Conservation (phyloP, 2,888 invertebrate species). For the Sturmia bella region DNA sequence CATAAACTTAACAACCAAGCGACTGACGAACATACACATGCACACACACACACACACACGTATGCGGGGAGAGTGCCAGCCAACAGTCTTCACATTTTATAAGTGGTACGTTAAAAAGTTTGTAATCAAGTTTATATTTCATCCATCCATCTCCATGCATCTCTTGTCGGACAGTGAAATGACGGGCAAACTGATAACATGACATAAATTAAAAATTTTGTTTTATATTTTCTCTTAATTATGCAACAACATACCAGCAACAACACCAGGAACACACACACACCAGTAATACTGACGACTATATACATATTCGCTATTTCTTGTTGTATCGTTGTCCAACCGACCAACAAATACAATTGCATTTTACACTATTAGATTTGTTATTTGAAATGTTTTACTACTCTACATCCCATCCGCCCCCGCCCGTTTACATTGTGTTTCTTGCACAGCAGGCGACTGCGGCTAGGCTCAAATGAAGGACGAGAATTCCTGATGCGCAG, state of each 20-base stretch:
- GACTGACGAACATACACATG: neutral
- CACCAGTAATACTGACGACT: neutral
- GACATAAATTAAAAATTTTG: constrained; percentile 65
- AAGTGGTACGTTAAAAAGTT: neutral
- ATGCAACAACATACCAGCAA: constrained; percentile 18
- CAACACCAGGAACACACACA: neutral
- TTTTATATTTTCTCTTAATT: constrained; percentile 33
- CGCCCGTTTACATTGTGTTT: too few species aligned
- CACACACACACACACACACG: neutral
- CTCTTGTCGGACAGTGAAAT: constrained; percentile 49
- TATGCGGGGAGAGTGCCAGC: too few species aligned
- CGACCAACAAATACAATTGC: constrained; percentile 37
- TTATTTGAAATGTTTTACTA: constrained; percentile 17
- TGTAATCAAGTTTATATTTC: neutral
- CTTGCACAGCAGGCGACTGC: too few species aligned
- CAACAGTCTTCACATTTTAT: neutral
- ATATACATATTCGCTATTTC: neutral
- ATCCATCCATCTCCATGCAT: constrained; percentile 19
- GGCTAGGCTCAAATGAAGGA: too few species aligned
- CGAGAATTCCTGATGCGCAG: too few species aligned
- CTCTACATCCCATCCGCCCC: too few species aligned
- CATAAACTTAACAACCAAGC: constrained; percentile 7
- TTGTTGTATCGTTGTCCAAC: neutral
- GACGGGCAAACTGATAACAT: constrained; percentile 61
- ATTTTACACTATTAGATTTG: constrained; percentile 48